phyloP scores from a whole-genome alignment of 2,888 invertebrate genomes.

The Halocaridina rubra region DNA sequence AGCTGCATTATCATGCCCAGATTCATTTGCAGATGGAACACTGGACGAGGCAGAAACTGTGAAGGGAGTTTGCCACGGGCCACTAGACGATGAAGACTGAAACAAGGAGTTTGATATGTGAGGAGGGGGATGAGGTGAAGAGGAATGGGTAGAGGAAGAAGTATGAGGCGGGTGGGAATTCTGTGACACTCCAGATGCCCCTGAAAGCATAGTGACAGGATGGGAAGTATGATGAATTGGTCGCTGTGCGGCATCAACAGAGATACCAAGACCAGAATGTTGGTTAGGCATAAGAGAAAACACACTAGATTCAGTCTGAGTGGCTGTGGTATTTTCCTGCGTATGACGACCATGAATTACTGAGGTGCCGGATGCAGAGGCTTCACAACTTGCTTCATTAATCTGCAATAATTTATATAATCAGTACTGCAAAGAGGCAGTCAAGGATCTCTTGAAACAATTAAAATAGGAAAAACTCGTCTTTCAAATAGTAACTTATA shows the following conservation, averaged over 20 bases:
- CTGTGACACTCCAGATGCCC: neutral
- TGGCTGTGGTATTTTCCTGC: conserved; percentile 45
- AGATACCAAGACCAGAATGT: neutral
- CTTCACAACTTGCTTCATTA: conserved; percentile 5
- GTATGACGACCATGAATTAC: neutral
- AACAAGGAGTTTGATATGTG: conserved; percentile 10
- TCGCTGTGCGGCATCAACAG: conserved; percentile 1
- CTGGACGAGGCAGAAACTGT: conserved; percentile 38
- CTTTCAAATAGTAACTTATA: too few relatives aligned
- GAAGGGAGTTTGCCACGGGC: conserved; percentile 35
- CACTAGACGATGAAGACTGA: conserved; percentile 22
- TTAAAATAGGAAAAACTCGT: too few relatives aligned
- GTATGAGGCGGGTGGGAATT: neutral
- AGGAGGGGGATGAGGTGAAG: conserved; percentile 30
- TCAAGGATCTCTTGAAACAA: too few relatives aligned
- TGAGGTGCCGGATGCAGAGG: neutral
- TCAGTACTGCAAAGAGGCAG: too few relatives aligned
- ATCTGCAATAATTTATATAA: conserved; percentile 6
- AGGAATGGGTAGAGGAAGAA: neutral
- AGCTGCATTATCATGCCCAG: neutral
- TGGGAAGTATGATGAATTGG: neutral
- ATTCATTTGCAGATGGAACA: conserved; percentile 3
- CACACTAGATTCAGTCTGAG: conserved; percentile 36
- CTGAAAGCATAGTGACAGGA: conserved; percentile 33
- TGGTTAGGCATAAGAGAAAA: conserved; percentile 39